A percentile compares a stretch with the other conserved stretches of the same genome.
Conservation (phyloP, 37 sponge, comb jelly and placozoan genomes). For the Tethya wilhelma region DNA sequence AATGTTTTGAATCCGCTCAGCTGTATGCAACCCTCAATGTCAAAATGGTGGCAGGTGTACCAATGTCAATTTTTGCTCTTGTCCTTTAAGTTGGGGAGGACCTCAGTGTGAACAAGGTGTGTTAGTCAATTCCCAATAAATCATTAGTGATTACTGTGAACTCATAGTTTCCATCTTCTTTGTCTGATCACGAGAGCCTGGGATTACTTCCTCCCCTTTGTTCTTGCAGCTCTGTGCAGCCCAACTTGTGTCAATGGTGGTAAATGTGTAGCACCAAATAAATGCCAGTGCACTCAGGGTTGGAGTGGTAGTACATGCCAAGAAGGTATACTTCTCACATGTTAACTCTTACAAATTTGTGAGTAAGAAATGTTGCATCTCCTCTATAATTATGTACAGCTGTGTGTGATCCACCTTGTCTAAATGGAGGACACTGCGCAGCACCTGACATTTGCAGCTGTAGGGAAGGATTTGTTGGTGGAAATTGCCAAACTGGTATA, state of each 20-base stretch:
- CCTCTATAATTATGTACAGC: neutral
- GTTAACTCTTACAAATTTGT: too few relatives aligned
- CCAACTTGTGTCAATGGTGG: conserved; percentile 13
- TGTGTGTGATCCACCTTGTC: conserved; percentile 6
- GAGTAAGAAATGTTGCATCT: too few relatives aligned
- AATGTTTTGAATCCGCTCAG: too few relatives aligned
- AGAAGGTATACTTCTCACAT: neutral
- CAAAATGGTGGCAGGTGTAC: conserved; percentile 10
- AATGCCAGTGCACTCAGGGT: neutral
- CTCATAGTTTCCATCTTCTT: too few relatives aligned
- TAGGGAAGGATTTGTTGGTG: neutral
- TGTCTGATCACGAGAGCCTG: too few relatives aligned
- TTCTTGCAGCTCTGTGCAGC: neutral
- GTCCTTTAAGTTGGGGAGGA: neutral
- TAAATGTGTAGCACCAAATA: neutral
- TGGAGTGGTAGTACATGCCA: conserved; percentile 1
- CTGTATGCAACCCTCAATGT: conserved; percentile 9
- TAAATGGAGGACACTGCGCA: conserved; percentile 16
- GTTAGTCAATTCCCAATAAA: too few relatives aligned
- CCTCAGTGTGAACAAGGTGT: neutral
- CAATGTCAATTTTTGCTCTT: neutral
- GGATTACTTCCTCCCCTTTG: neutral
- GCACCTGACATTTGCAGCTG: neutral
- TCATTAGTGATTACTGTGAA: too few relatives aligned
- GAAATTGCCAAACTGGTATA: neutral